These are phyloP conservation scores for Porites rus DNA, from an alignment of 92 coral and sea anemone genomes.

Conservation along the genomic window DNA sequence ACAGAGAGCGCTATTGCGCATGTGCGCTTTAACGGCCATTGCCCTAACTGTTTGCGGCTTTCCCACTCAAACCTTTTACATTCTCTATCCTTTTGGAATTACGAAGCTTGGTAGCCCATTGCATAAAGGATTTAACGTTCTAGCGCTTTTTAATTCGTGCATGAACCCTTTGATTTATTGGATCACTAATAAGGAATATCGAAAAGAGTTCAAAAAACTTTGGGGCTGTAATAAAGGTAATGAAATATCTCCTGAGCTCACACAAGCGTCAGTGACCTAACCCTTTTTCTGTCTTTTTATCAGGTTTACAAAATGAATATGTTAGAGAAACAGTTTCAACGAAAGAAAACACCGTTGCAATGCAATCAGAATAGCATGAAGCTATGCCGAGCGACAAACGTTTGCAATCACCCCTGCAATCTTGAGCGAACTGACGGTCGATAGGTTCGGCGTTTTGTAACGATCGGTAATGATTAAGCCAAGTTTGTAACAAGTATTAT, in stretches of 20 bases:
- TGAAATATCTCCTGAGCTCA: conserved; percentile 12
- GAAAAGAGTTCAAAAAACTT: conserved; percentile 44
- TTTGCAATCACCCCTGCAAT: too few relatives aligned
- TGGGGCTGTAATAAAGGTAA: conserved; percentile 8
- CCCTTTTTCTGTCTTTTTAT: neutral
- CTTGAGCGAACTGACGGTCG: too few relatives aligned
- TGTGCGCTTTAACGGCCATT: conserved; percentile 75
- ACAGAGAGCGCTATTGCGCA: conserved; percentile 56
- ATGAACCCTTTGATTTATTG: conserved; percentile 75
- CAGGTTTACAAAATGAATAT: neutral
- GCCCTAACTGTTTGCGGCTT: conserved; percentile 72
- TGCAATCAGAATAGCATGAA: too few relatives aligned
- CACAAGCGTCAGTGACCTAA: neutral
- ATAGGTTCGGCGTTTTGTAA: too few relatives aligned
- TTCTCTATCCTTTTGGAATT: conserved; percentile 48
- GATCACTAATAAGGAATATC: conserved; percentile 64
- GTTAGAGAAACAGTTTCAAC: too few relatives aligned
- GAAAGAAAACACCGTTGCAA: too few relatives aligned
- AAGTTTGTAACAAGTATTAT: too few relatives aligned
- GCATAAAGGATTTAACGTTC: conserved; percentile 46
- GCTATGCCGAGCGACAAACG: too few relatives aligned
- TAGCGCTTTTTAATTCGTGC: conserved; percentile 51
- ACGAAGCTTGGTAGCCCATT: conserved; percentile 41
- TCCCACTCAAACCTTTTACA: conserved; percentile 68
- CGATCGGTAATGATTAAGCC: too few relatives aligned